Conservation (phyloP, 2,888 invertebrate species). For the Halocaridina rubra region DNA sequence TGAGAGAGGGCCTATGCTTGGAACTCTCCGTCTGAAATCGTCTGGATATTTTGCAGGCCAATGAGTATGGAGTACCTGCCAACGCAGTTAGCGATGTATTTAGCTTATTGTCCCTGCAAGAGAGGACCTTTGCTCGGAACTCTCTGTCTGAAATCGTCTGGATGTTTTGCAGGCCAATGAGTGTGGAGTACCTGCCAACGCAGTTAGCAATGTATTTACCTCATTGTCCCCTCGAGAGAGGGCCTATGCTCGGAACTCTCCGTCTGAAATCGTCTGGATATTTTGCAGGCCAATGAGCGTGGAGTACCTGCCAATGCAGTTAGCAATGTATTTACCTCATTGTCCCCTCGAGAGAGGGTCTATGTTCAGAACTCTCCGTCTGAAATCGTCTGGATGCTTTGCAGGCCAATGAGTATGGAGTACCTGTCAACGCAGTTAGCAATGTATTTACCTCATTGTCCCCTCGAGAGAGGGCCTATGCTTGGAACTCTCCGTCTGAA, state of each 20-base stretch:
- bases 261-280: neutral
- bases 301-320: too few species aligned
- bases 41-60: constrained; percentile 65
- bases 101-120: neutral
- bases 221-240: neutral
- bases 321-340: neutral
- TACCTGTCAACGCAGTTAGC: too few species aligned
- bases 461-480: neutral
- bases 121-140: neutral
- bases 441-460: too few species aligned
- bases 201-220: neutral
- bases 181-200: too few species aligned
- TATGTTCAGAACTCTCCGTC: neutral
- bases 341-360: neutral
- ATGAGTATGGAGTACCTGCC: too few species aligned
- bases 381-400: constrained; percentile 40
- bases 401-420: constrained; percentile 68
- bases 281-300: constrained; percentile 67
- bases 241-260: neutral
- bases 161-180: constrained; percentile 65
- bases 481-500: too few species aligned
- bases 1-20: neutral
- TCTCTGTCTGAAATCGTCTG: neutral
- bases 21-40: neutral
- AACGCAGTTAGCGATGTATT: too few species aligned